Percentiles rank a stretch among this genome's conserved stretches.
These are phyloP conservation scores for Ylistrum balloti DNA, from an alignment of 1,140 invertebrate species.

Conservation along the genomic window DNA sequence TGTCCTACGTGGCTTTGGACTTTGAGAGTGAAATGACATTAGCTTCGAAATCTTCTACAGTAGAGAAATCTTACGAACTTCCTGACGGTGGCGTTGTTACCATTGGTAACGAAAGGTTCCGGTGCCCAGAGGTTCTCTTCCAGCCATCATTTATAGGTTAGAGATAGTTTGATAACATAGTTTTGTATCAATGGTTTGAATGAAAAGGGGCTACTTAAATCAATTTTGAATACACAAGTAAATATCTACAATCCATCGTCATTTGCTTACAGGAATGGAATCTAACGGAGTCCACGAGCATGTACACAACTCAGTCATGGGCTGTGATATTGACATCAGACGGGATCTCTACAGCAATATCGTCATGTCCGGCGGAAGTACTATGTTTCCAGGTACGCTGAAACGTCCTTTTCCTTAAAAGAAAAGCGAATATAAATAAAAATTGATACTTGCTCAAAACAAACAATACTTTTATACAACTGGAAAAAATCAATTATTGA, in stretches of 20 bases:
- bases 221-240: too few species aligned
- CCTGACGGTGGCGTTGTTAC: slow-evolving; percentile 80
- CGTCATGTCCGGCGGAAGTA: slow-evolving; percentile 84
- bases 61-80: slow-evolving; percentile 82
- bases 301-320: slow-evolving; percentile 93
- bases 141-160: slow-evolving; percentile 81
- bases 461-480: too few species aligned
- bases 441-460: too few species aligned
- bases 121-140: slow-evolving; percentile 87
- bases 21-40: slow-evolving; percentile 93
- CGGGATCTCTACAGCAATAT: slow-evolving; percentile 95
- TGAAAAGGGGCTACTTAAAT: too few species aligned
- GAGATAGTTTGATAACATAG: background rate
- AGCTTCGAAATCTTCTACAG: slow-evolving; percentile 77
- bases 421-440: background rate
- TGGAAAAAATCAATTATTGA: too few species aligned
- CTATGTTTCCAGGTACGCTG: slow-evolving; percentile 83
- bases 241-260: background rate
- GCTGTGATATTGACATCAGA: slow-evolving; percentile 89
- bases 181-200: too few species aligned
- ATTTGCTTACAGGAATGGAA: slow-evolving; percentile 73
- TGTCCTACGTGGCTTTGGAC: slow-evolving; percentile 95
- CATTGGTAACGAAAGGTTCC: slow-evolving; percentile 77
- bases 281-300: slow-evolving; percentile 82
- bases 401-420: background rate